Evolutionary conservation across 2,113 vertebrate species (phyloP), one percentile per base, ranked within the genome.

Genomic region (Telmatochromis sp.): DNA sequence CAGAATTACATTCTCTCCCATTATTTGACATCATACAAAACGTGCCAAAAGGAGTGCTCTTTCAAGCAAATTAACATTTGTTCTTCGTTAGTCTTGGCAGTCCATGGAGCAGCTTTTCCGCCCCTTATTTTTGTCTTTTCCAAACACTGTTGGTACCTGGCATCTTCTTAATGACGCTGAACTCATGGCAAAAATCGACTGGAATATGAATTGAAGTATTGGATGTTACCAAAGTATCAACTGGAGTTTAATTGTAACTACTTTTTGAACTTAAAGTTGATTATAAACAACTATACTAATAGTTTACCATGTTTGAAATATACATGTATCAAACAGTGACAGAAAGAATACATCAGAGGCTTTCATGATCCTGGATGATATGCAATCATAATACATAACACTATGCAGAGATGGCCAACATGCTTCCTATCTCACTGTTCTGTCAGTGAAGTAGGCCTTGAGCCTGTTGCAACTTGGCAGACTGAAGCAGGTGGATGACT

Each of bases 401-500:
- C 40, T 60, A 2, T 26, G 14, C 83, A 80, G 49, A 35, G 51
- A 83, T 31, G n/a, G 35, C 80, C 78, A 89, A 15, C 82, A 84
- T 89, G 55, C 75, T 87, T 80, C 85, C 85, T 57, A 68, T 42
- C 35, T 85, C 45, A 85, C 54, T 80, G 75, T 87, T 87, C 57
- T 81, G 42, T 83, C 55, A 63, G 55, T 28, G 53, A 35, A 82
- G 78, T 2, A 40, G 47, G 84, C 87, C 51, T 90, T 90, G 85
- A 88, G 82, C 23, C 26, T 83, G 47, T 42, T 90, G 78, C 45
- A 54, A 87, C 84, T 81, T 78, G 58, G 88, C 81, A 88, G 91
- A 86, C 81, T 65, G 65, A 87, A 78, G 86, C 31, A 82, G 37
- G 60, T 33, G 45, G 75, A 89, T 92, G 91, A 90, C 73, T 92